Base-by-base conservation (phyloP, 2,113 vertebrate genomes). In the Psettodes erumei region DNA sequence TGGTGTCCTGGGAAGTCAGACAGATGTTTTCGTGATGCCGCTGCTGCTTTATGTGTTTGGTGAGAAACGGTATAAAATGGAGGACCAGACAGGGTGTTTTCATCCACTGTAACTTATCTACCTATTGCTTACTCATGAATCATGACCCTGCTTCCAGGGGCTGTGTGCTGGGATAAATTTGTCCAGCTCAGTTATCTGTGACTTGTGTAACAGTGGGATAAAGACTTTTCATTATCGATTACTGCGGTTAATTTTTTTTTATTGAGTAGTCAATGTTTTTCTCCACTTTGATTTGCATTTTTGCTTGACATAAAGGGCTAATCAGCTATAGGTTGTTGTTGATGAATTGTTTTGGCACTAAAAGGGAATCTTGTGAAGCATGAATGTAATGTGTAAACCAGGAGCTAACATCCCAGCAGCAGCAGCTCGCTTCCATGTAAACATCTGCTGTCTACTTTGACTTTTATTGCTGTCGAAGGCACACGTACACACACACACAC, bases 21-120 rank as follows among this genome's bases (percentile, higher is more conserved):
- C 53, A 64, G 42, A 75, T 75, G 78, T 58, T 81, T 32, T 33
- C 69, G 15, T 30, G 67, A 60, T 65, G 43, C 42, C 27, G 65
- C 48, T 47, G 69, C 68, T 73, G 62, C 23, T 65, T 53, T 21
- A 10, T 35, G 27, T 38, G 27, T 53, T 56, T 35, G 35, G 42
- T 40, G 21, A 55, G 11, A 62, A 80, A 33, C 30, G 0, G 4
- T 27, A 21, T 33, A 40, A 68, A 50, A 33, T 10, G 2, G 19
- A 73, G 48, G 21, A 54, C 0, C 58, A 64, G 62, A 62, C 40
- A 0, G 48, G 45, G 55, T 12, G 30, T 47, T 47, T 74, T 30
- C 62, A 60, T 23, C 32, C 56, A 21, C 4, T 3, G 18, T 0
- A 21, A 48, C 56, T 43, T 28, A 25, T 62, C 27, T 23, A 59